Base-by-base conservation (phyloP, 1,140 invertebrate species). In the Stenopsyche tienmushanensis region DNA sequence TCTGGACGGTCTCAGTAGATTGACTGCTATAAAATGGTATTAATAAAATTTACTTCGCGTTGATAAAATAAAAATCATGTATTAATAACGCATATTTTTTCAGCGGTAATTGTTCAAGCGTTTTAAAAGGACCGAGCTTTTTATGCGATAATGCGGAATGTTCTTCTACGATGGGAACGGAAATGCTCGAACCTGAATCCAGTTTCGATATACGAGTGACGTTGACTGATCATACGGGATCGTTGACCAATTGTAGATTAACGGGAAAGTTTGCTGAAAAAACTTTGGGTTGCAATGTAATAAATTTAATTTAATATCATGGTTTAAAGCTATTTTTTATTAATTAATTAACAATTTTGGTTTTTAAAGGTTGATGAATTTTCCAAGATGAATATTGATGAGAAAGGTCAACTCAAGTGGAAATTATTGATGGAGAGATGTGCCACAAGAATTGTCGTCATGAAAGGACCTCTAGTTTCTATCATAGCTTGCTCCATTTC, bases 151-250 rank as follows among this genome's bases (percentile, higher is more conserved):
- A 70, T 34, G 21, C 47, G n/a, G 62, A 70, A n/a, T 70, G 69
- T 45, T 20, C 47, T 17, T 20, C 45, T 23, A 54, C 52, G 17
- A 26, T 42, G n/a, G 60, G 59, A 10, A 42, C 2, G 13, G 50
- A 67, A 24, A 18, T 41, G 2, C 5, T 26, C 41, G 21, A 24
- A 26, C 59, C 54, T 17, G 49, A 64, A 8, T 75, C 72, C 55
- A 74, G 74, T 23, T 84, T 82, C 58, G 82, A 84, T 71, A 76
- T 85, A 2, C 73, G 72, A 54, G 70, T 85, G 1, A 73, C 74
- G 1, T 62, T 85, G 3, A 74, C 75, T 2, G 84, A 85, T 75
- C 83, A 84, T 39, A 84, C 83, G 18, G 83, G 82, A 3, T 78
- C 77, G 13, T 64, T 85, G 13, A 29, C 72, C 0, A 80, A 81